Base-by-base conservation (phyloP, 2,888 invertebrate genomes). In the Polydrusus tereticollis region DNA sequence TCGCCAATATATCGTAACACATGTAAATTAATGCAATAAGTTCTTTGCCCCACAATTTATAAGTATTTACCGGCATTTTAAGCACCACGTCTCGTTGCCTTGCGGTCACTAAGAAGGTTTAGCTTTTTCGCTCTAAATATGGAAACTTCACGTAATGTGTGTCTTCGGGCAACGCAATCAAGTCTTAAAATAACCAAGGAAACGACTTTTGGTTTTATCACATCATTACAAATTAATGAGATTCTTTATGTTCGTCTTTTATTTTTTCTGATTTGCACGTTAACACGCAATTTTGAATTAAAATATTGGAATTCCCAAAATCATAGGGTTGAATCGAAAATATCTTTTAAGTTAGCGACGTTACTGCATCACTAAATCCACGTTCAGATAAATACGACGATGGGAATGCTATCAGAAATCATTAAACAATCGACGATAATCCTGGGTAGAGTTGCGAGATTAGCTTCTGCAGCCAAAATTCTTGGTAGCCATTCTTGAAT, bases 101-200 rank as follows among this genome's bases (percentile, higher is more conserved):
- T 29, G 29, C 29, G 7, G 29, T 52, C 26, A 52, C 29, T 52
- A 29, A 16, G 52, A 14, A 52, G 26, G 52, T 29, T 16, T 26
- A 29, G 52, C 45, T 36, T 18, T 64, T 47, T 4, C 64, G 36
- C 8, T 64, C 50, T 50, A 33, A 36, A 64, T 64, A 52, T 64
- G 64, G 50, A 50, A 47, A 38, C 29, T 64, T 20, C 14, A 38
- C 47, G 43, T 50, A 64, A 36, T 20, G 14, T 18, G 21, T 47
- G 20, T 38, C 64, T 52, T 47, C 21, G 38, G 36, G 50, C 64
- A 2, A 29, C 33, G 23, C 16, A 26, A 29, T 52, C 8, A 29
- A n/a, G 5, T 23, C 50, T 50, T 50, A 50, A 50, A 50, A 50
- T 50, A 50, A n/a, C 50, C 8, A 4, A 21, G 45, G 2, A 10